Conservation (phyloP, 2,113 vertebrate species). For the Anas platyrhynchos region DNA sequence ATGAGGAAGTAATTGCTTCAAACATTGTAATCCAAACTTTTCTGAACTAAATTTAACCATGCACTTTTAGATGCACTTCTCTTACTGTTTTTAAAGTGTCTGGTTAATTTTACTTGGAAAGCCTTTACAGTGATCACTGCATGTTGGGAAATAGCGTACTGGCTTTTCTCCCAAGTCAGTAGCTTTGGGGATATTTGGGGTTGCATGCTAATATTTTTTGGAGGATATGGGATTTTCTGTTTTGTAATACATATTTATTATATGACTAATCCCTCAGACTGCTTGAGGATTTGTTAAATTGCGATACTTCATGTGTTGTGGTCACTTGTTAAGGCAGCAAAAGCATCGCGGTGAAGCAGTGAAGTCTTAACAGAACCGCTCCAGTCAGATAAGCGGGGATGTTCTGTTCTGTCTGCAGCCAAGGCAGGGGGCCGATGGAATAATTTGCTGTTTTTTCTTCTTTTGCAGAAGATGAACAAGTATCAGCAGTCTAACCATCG, state of each 20-base stretch:
- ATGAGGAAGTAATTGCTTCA: conserved; percentile 39
- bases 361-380: background rate
- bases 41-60: background rate
- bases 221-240: background rate
- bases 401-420: background rate
- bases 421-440: background rate
- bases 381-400: background rate
- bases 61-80: background rate
- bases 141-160: background rate
- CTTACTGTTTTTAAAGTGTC: background rate
- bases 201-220: conserved; percentile 21
- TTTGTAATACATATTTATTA: background rate
- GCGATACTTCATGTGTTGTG: background rate
- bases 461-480: conserved; percentile 91
- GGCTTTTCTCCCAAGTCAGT: background rate
- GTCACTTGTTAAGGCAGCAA: background rate
- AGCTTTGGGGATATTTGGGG: background rate
- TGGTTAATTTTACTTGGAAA: conserved; percentile 13
- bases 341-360: background rate
- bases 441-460: background rate
- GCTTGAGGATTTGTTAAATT: background rate
- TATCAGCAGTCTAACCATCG: conserved; percentile 87
- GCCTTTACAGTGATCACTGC: background rate
- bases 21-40: background rate
- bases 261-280: background rate